A percentile compares a stretch with the other conserved stretches of the same genome.
Evolutionary conservation across 2,888 invertebrate species (phyloP).

Genomic region (Philonicus albiceps): DNA sequence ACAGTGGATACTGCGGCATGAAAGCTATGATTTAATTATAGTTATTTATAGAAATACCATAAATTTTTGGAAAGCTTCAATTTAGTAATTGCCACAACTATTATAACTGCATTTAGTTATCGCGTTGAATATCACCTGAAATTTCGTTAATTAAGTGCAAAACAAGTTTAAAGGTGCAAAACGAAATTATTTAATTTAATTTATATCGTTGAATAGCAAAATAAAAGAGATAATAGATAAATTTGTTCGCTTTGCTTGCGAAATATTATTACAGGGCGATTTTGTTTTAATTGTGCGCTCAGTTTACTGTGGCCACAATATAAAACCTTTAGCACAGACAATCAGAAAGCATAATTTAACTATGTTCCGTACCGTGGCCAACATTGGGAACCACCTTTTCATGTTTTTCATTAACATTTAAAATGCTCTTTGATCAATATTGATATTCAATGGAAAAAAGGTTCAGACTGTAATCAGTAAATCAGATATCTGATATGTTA

Average conservation of each 20-base stretch:
- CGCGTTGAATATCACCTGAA: background rate
- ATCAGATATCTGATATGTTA: too few species aligned
- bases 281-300: background rate
- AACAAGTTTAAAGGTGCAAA: background rate
- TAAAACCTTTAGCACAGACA: background rate
- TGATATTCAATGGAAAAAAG: too few species aligned
- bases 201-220: background rate
- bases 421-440: too few species aligned
- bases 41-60: background rate
- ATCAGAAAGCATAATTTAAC: background rate
- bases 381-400: too few species aligned
- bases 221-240: background rate
- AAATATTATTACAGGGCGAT: background rate
- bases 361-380: too few species aligned
- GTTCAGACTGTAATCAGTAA: too few species aligned
- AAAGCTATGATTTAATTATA: background rate
- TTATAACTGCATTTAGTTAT: background rate
- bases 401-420: too few species aligned
- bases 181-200: background rate
- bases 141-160: background rate
- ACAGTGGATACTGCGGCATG: background rate
- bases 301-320: background rate
- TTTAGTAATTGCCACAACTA: background rate
- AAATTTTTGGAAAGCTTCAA: background rate
- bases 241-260: background rate